Conservation (phyloP, 1,140 invertebrate genomes). For the Papilio machaon region DNA sequence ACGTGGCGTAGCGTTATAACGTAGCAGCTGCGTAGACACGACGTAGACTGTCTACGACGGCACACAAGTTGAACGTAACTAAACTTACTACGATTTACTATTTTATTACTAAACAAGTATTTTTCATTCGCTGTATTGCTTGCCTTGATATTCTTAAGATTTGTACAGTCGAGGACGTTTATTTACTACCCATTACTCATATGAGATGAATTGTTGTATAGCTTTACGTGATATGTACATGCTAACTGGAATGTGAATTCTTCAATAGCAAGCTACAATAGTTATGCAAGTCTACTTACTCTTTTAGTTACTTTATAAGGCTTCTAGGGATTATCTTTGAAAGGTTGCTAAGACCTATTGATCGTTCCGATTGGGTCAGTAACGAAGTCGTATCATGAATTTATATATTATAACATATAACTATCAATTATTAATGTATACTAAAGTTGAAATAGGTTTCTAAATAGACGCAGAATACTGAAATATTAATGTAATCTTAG, state of each 20-base stretch:
- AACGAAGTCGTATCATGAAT: not conserved
- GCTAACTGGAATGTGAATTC: no score
- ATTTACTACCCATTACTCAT: no score
- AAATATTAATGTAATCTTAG: no score
- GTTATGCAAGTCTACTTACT: not conserved
- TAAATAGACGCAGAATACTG: no score
- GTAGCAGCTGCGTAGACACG: slow-evolving; percentile 51
- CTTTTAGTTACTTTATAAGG: not conserved
- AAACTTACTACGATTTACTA: not conserved
- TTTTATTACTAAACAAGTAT: not conserved
- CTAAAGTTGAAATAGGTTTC: no score
- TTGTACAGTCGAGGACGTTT: no score
- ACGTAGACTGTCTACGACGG: slow-evolving; percentile 37
- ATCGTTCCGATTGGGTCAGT: not conserved
- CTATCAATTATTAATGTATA: no score
- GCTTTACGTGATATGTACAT: no score
- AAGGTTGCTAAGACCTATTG: not conserved
- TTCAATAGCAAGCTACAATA: not conserved
- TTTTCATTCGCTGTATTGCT: not conserved
- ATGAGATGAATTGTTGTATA: no score
- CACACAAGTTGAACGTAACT: slow-evolving; percentile 1
- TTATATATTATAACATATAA: no score
- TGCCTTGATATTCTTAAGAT: not conserved
- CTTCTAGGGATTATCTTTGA: not conserved
- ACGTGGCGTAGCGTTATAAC: slow-evolving; percentile 14